Evolutionary conservation across 2,888 invertebrate genomes (phyloP).

Genomic region (Drosophila yooni): DNA sequence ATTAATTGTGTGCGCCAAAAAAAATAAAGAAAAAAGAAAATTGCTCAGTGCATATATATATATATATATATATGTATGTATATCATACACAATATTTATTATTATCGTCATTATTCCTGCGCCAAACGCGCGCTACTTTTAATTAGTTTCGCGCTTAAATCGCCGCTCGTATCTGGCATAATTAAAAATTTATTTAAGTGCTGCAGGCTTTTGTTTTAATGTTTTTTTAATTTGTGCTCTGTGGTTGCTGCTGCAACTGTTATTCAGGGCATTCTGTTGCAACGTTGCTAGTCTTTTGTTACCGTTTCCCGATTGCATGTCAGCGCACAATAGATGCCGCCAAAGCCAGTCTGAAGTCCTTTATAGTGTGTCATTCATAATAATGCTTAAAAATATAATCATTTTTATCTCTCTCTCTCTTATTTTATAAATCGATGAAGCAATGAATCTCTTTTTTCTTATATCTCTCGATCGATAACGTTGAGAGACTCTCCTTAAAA

Average conservation of each 20-base stretch:
- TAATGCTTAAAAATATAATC: not conserved
- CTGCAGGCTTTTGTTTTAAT: constrained; percentile 9
- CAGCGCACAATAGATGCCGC: constrained; percentile 36
- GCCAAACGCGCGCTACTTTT: constrained; percentile 31
- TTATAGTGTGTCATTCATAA: not conserved
- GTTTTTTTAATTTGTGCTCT: constrained; percentile 9
- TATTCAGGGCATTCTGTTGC: constrained; percentile 10
- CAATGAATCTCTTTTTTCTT: not conserved
- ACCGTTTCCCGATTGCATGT: constrained; percentile 13
- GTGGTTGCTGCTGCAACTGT: constrained; percentile 7
- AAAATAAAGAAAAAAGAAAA: not conserved
- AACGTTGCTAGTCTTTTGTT: not conserved
- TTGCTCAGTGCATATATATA: not conserved
- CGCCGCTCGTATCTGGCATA: constrained; percentile 22
- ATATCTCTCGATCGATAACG: not conserved
- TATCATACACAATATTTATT: not conserved
- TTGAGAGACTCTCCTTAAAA: not conserved
- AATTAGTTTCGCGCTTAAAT: constrained; percentile 46
- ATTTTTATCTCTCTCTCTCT: not conserved
- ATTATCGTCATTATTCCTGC: constrained; percentile 2
- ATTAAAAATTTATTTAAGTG: constrained; percentile 38
- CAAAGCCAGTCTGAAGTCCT: not conserved
- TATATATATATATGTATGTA: not conserved
- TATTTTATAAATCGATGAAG: not conserved
- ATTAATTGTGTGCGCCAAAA: constrained; percentile 22